Base-by-base conservation (phyloP, 1,140 invertebrate species). In the Platyscapa corneri region DNA sequence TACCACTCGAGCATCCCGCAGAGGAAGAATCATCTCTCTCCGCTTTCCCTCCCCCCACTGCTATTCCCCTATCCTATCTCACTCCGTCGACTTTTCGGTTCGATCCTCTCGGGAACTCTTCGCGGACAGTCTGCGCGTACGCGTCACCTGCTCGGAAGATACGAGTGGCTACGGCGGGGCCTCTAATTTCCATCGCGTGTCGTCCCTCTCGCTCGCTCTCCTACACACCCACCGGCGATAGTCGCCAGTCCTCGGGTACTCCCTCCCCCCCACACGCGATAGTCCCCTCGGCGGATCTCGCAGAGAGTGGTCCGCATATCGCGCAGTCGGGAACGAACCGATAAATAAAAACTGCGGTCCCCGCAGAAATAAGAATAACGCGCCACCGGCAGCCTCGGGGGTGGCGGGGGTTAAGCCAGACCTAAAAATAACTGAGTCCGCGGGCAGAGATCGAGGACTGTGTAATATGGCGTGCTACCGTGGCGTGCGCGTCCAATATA, bases 71-170 rank as follows among this genome's bases (percentile, higher is more conserved):
- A 75, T 83, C 67, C 27, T 1, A 16, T 30, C 74, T 65, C 65
- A 27, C 70, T 82, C 83, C 70, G 67, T 79, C 16, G 34, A 70
- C 67, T 37, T 32, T 32, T 46, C 39, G 72, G 34, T 46, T 85
- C 87, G 84, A 83, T 83, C 56, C 85, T 85, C 86, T 46, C 60
- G 81, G 23, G 27, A 78, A 83, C 82, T 74, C 86, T 79, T 87
- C 85, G 81, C 85, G 78, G 83, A 86, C 87, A 77, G 56, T 82
- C 75, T 72, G 85, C 60, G 79, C 65, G 49, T 79, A 82, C 70
- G 88, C 88, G 89, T 89, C 89, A 90, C 89, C 89, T 89, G 89
- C 84, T 87, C 83, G 27, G 56, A 83, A 89, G 89, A 89, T 89
- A 89, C 70, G 42, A 49, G 20, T 32, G 34, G 42, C 39, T 39